phyloP scores from a whole-genome alignment of 2,888 invertebrate genomes.

The Agrenia bidenticulata region DNA sequence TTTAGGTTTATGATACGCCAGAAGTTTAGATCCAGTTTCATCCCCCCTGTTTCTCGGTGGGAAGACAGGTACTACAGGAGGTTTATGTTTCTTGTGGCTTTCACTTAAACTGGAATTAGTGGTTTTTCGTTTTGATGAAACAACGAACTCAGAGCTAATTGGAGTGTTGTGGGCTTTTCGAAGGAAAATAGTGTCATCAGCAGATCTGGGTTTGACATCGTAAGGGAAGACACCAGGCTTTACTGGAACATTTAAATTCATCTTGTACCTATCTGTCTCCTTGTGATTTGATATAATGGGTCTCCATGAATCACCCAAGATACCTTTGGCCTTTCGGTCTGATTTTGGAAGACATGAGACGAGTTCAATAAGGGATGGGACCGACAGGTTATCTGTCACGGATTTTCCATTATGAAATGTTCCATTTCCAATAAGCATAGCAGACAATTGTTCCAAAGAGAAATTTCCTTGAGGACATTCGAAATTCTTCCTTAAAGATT shows the following conservation, averaged over 20 bases:
- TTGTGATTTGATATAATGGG: conserved; percentile 21
- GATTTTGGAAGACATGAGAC: conserved; percentile 30
- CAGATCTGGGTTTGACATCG: background rate
- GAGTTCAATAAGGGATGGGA: conserved; percentile 24
- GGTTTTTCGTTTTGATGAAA: background rate
- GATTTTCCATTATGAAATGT: too few species aligned
- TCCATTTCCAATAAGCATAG: conserved; percentile 13
- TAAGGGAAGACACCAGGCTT: background rate
- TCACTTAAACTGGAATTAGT: background rate
- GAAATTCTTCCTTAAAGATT: background rate
- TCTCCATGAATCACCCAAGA: conserved; percentile 22
- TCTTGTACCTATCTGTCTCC: background rate
- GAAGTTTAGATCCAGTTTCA: background rate
- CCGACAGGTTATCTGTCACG: too few species aligned
- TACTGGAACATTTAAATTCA: background rate
- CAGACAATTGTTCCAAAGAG: conserved; percentile 27
- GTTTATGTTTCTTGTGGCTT: background rate
- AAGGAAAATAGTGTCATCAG: background rate
- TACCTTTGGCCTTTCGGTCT: conserved; percentile 9
- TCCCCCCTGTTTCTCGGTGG: conserved; percentile 6
- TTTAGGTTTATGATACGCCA: conserved; percentile 5
- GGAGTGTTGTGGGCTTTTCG: conserved; percentile 10
- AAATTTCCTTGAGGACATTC: conserved; percentile 7
- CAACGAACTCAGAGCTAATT: background rate
- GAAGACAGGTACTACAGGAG: background rate